Conservation (phyloP, 2,113 vertebrate species). For the Forbesichthys papilliferus region DNA sequence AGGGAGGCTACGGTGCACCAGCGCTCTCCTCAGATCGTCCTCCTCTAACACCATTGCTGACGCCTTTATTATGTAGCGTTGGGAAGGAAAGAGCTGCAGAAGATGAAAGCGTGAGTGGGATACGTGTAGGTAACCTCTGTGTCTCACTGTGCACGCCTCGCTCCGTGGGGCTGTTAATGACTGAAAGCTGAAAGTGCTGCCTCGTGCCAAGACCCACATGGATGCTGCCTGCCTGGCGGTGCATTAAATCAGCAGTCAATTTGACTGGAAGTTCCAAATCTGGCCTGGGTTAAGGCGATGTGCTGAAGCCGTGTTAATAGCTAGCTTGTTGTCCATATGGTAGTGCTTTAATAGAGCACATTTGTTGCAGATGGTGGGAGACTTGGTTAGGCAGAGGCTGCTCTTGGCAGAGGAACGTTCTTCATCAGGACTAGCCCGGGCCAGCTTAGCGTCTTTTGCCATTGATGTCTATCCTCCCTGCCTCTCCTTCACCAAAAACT, state of each 20-base stretch:
- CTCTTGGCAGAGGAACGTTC: conserved; percentile 83
- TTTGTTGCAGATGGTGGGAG: conserved; percentile 94
- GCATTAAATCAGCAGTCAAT: conserved; percentile 88
- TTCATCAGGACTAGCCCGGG: conserved; percentile 69
- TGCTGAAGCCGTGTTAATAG: conserved; percentile 92
- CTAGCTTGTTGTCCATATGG: conserved; percentile 95
- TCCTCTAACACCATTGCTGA: conserved; percentile 17
- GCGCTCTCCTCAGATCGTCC: conserved; percentile 8
- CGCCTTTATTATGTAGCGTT: conserved; percentile 22
- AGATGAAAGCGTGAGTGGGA: conserved; percentile 3
- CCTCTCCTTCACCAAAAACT: conserved; percentile 71
- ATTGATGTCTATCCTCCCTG: conserved; percentile 73
- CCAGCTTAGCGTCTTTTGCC: conserved; percentile 69
- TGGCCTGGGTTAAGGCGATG: conserved; percentile 85
- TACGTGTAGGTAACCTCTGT: conserved; percentile 47
- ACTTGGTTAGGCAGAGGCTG: conserved; percentile 83
- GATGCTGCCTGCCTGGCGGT: conserved; percentile 74
- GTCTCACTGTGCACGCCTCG: conserved; percentile 38
- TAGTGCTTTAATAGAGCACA: conserved; percentile 94
- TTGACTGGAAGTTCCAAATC: conserved; percentile 89
- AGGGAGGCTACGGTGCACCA: conserved; percentile 5
- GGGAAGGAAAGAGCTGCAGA: conserved; percentile 25
- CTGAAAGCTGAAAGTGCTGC: conserved; percentile 71
- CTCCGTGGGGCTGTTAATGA: conserved; percentile 67
- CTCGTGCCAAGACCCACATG: conserved; percentile 82